phyloP scores from a whole-genome alignment of 2,888 invertebrate genomes.

The Dorcus hopei region DNA sequence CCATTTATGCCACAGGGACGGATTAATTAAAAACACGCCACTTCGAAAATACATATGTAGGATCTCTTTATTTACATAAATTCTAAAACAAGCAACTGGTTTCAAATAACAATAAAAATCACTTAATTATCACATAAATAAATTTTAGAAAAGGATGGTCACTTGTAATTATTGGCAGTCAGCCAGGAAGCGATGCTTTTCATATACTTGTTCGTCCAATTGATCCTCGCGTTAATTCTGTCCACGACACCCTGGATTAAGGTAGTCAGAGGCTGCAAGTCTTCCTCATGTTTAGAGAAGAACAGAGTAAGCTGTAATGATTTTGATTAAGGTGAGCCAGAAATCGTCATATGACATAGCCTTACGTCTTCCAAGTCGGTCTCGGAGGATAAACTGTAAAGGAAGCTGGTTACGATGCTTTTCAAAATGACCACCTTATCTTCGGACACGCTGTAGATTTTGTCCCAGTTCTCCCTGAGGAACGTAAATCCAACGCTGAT shows the following conservation, averaged over 20 bases:
- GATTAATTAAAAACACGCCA: too few species aligned
- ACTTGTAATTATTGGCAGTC: slow-evolving; percentile 13
- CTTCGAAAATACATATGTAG: too few species aligned
- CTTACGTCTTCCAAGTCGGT: slow-evolving; percentile 46
- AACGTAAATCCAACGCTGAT: slow-evolving; percentile 43
- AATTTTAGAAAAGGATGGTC: neutral
- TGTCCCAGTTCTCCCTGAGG: slow-evolving; percentile 42
- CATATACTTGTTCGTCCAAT: slow-evolving; percentile 41
- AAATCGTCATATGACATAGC: neutral
- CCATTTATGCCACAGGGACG: too few species aligned
- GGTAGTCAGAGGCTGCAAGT: slow-evolving; percentile 37
- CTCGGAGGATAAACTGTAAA: slow-evolving; percentile 41
- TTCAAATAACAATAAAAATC: too few species aligned
- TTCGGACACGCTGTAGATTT: slow-evolving; percentile 40
- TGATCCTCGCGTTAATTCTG: slow-evolving; percentile 42
- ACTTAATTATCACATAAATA: too few species aligned
- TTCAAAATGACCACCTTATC: slow-evolving; percentile 39
- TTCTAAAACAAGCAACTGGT: too few species aligned
- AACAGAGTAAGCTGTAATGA: slow-evolving; percentile 42
- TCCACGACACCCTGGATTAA: slow-evolving; percentile 43
- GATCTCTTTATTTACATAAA: too few species aligned
- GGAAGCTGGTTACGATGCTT: slow-evolving; percentile 43
- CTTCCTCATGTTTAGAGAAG: slow-evolving; percentile 40
- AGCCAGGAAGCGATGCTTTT: slow-evolving; percentile 40
- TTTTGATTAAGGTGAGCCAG: neutral